Evolutionary conservation across 2,888 invertebrate species (phyloP), one percentile per base, ranked within the genome.

Genomic region (Caenorhabditis panamensis): DNA sequence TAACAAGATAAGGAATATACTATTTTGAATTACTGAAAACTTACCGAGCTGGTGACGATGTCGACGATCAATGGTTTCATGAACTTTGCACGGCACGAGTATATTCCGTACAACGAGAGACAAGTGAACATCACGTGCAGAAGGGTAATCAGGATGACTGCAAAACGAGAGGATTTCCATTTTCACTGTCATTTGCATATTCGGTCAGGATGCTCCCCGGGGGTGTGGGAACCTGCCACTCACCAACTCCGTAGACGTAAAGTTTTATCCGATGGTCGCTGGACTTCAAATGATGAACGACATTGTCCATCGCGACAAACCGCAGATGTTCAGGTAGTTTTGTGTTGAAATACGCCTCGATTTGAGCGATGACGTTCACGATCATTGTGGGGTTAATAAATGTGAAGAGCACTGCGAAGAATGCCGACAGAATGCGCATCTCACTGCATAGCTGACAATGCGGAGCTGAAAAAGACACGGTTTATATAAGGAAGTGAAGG

Each of bases 361-460:
- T 44, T 78, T 82, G 82, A 22, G 79, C 62, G 47, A 82, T 72
- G 36, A 82, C 82, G 75, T 84, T 86, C 44, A 84, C 66, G 28
- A 86, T 79, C 86, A 86, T 86, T 47, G 83, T 83, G 53, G 86
- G 86, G 64, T 86, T 86, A 76, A 86, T 86, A 78, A 86, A 86
- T n/a, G 80, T 83, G 79, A 86, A 86, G 47, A 86, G 82, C 68
- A 86, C 84, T 54, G 84, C 82, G 82, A 86, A 86, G 69, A 86
- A 86, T 58, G 86, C 86, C 47, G 86, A 82, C 58, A 86, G 76
- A 62, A 86, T 86, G 61, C 86, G 83, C 86, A 86, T 86, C 59
- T 72, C 82, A 80, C 69, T 69, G 64, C 79, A 82, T 68, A 58
- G 53, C 56, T 68, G 63, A 62, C 28, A 44, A 54, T 41, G 75